Evolutionary conservation across 2,113 vertebrate genomes (phyloP).

Genomic region (Scytalopus superciliaris): DNA sequence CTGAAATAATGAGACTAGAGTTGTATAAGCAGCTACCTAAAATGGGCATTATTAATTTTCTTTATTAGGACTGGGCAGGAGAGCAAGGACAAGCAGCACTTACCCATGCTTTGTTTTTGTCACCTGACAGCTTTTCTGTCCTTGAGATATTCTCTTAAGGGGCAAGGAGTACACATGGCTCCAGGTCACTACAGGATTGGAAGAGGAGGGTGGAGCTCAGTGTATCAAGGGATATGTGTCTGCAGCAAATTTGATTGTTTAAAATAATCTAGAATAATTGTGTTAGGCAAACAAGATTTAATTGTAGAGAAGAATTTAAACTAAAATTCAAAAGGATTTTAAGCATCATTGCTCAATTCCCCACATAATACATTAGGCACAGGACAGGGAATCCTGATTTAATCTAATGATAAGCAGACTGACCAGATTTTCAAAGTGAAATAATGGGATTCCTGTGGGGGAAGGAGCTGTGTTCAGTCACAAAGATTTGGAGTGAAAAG

Average conservation of each 20-base stretch:
- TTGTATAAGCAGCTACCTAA: slow-evolving; percentile 29
- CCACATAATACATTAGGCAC: neutral
- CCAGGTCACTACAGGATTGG: neutral
- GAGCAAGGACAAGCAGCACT: neutral
- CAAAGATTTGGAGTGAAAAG: neutral
- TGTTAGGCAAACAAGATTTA: neutral
- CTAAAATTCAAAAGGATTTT: slow-evolving; percentile 45
- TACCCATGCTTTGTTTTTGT: neutral
- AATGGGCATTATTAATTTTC: slow-evolving; percentile 31
- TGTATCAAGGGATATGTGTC: neutral
- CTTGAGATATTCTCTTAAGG: slow-evolving; percentile 24
- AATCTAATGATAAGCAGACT: slow-evolving; percentile 6
- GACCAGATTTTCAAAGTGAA: slow-evolving; percentile 49
- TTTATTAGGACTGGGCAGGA: slow-evolving; percentile 2
- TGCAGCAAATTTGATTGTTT: slow-evolving; percentile 19
- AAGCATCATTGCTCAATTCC: slow-evolving; percentile 21
- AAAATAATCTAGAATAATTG: slow-evolving; percentile 45
- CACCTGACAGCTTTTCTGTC: slow-evolving; percentile 26
- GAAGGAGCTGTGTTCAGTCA: neutral
- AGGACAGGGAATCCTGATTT: slow-evolving; percentile 52
- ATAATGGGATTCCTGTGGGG: neutral
- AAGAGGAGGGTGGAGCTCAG: neutral
- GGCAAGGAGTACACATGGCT: neutral
- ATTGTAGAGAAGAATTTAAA: slow-evolving; percentile 40
- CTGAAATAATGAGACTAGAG: slow-evolving; percentile 42